Conservation (phyloP, 2,113 vertebrate genomes). For the Ibidorhyncha struthersii region DNA sequence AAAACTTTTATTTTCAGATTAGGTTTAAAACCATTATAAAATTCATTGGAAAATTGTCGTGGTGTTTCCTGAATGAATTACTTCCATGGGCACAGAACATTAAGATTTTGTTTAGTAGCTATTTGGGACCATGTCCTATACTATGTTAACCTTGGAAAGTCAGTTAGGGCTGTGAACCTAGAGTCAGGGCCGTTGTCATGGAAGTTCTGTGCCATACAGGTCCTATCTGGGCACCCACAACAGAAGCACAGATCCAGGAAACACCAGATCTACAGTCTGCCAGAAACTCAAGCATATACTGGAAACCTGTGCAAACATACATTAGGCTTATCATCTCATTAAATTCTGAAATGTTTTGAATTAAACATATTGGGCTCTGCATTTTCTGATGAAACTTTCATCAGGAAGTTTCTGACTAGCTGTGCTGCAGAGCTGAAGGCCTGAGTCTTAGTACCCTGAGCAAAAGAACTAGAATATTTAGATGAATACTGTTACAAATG, state of each 20-base stretch:
- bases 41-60: not conserved
- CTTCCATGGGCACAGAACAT: not conserved
- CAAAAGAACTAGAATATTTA: not conserved
- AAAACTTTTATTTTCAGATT: not conserved
- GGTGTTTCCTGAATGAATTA: not conserved
- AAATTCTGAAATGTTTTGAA: not conserved
- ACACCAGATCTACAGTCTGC: not conserved
- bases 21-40: not conserved
- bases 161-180: not conserved
- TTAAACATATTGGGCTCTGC: not conserved
- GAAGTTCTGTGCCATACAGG: not conserved
- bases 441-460: not conserved
- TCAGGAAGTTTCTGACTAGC: not conserved
- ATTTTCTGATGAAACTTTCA: not conserved
- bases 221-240: not conserved
- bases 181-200: rapidly evolving
- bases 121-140: not conserved
- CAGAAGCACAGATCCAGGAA: not conserved
- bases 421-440: not conserved
- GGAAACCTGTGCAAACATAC: not conserved
- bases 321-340: not conserved
- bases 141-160: not conserved
- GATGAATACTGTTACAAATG: not conserved
- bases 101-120: not conserved
- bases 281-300: not conserved